Percentiles rank a stretch among this genome's conserved stretches.
Conservation (phyloP, 2,797 vertebrate species). For the Anniella stebbinsi region DNA sequence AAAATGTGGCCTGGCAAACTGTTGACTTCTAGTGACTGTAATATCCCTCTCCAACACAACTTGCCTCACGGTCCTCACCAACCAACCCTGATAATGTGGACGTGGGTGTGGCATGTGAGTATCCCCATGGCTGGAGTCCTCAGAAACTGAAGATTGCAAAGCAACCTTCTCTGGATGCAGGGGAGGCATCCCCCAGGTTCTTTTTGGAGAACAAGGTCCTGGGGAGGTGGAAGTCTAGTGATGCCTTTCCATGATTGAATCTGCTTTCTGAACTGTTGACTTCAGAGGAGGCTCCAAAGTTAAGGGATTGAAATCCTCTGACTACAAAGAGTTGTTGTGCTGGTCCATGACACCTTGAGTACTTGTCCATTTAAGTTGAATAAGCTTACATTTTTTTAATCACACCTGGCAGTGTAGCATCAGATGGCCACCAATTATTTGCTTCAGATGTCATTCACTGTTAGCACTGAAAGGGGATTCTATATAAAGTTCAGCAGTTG, state of each 20-base stretch:
- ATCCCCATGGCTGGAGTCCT: too few relatives aligned
- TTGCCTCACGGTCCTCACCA: neutral
- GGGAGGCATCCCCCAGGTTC: too few relatives aligned
- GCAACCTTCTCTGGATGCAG: too few relatives aligned
- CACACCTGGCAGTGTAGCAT: neutral
- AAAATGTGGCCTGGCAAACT: neutral
- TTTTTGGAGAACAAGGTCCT: too few relatives aligned
- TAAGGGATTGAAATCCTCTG: too few relatives aligned
- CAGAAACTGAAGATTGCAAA: too few relatives aligned
- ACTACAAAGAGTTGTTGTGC: too few relatives aligned
- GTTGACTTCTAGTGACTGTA: neutral
- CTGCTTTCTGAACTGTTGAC: too few relatives aligned
- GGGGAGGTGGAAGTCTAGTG: too few relatives aligned
- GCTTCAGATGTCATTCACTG: conserved; percentile 1
- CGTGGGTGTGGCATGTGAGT: too few relatives aligned
- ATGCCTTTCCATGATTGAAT: too few relatives aligned
- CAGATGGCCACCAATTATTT: neutral
- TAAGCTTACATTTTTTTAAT: neutral
- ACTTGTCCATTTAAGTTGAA: neutral
- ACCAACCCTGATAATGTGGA: neutral
- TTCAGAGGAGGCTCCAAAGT: too few relatives aligned
- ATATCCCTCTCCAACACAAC: neutral
- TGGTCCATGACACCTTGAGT: neutral
- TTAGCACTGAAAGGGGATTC: conserved; percentile 26
- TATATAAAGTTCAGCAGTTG: conserved; percentile 35